Conservation (phyloP, 2,888 invertebrate species). For the Phymatocera aterrima region DNA sequence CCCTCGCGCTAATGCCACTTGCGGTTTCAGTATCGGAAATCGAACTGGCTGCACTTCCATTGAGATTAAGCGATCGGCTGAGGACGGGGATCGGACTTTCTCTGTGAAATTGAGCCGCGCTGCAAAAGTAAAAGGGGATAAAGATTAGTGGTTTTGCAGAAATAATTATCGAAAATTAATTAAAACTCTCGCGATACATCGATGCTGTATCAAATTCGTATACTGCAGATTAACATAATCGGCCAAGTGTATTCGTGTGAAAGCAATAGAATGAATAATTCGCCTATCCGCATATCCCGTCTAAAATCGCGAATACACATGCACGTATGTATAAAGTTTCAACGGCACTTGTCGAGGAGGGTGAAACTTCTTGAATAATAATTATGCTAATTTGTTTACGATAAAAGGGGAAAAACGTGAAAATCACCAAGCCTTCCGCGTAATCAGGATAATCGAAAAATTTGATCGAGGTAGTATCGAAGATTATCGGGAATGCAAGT, state of each 20-base stretch:
- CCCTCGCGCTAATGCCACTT: conserved; percentile 12
- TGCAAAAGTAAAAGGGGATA: conserved; percentile 8
- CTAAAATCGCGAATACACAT: background rate
- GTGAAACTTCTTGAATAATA: conserved; percentile 8
- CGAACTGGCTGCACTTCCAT: conserved; percentile 60
- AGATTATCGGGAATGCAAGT: background rate
- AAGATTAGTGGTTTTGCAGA: background rate
- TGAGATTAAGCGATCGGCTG: conserved; percentile 63
- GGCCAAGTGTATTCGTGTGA: background rate
- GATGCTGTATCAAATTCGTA: background rate
- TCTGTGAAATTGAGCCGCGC: conserved; percentile 41
- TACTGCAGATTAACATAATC: background rate
- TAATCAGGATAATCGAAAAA: background rate
- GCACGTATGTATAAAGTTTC: background rate
- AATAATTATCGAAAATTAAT: background rate
- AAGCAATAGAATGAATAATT: conserved; percentile 9
- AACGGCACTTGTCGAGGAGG: background rate
- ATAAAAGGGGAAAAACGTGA: no score
- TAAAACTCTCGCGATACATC: background rate
- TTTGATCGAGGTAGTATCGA: background rate
- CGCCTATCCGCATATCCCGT: no score
- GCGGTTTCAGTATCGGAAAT: conserved; percentile 10
- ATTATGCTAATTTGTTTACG: background rate
- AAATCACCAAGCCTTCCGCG: background rate
- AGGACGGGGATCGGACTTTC: conserved; percentile 64